phyloP scores from a whole-genome alignment of 2,113 vertebrate species.

The Oostethus manadensis region DNA sequence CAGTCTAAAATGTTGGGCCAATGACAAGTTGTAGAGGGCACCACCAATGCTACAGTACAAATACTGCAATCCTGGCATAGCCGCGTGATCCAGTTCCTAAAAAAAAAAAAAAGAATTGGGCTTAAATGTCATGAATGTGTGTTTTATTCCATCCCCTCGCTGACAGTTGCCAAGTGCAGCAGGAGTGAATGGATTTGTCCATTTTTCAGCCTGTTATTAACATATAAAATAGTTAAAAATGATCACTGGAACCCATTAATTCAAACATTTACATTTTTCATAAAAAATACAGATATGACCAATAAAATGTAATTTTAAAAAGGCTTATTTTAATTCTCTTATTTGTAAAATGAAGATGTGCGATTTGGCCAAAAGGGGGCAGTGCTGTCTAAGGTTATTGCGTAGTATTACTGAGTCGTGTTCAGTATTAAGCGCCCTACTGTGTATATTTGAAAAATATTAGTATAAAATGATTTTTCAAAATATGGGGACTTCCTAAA shows the following conservation, averaged over 20 bases:
- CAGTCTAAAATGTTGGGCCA: too few relatives aligned
- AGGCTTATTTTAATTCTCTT: too few relatives aligned
- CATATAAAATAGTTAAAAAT: too few relatives aligned
- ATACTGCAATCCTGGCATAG: background rate
- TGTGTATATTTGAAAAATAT: background rate
- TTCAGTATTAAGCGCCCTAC: background rate
- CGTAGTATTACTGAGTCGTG: background rate
- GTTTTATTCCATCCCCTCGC: background rate
- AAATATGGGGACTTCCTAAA: background rate
- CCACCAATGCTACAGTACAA: too few relatives aligned
- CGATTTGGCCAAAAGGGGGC: conserved; percentile 41
- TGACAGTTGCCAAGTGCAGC: too few relatives aligned
- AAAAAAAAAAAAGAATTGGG: background rate
- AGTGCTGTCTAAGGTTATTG: conserved; percentile 30
- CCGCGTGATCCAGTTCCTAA: background rate
- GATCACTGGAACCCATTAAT: too few relatives aligned
- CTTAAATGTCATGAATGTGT: background rate
- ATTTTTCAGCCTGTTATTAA: too few relatives aligned
- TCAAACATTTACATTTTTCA: too few relatives aligned
- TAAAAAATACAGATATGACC: too few relatives aligned
- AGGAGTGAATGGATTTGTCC: too few relatives aligned
- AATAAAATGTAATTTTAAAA: background rate
- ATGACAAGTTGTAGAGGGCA: too few relatives aligned
- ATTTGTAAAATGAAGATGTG: background rate
- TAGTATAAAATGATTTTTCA: background rate